A percentile compares a stretch with the other conserved stretches of the same genome.
These are phyloP conservation scores for Apodemia zela DNA, from an alignment of 2,888 invertebrate species.

Conservation along the genomic window DNA sequence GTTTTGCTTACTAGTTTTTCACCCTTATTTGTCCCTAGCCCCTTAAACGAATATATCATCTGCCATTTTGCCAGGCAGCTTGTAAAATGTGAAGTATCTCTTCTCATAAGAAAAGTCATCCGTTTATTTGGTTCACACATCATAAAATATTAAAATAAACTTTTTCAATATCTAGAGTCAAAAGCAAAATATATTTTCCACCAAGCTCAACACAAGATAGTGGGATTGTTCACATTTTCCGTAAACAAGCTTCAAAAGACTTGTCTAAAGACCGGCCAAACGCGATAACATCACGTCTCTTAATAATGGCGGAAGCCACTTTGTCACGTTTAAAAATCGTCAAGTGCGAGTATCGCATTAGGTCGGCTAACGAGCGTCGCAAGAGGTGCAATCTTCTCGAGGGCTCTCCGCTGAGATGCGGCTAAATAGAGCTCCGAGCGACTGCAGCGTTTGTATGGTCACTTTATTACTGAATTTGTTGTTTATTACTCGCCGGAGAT, in stretches of 20 bases:
- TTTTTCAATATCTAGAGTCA: too few species aligned
- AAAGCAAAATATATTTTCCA: too few species aligned
- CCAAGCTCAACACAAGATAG: too few species aligned
- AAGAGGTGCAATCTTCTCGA: slow-evolving; percentile 27
- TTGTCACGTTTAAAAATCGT: slow-evolving; percentile 28
- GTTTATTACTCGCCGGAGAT: not conserved
- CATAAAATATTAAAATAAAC: too few species aligned
- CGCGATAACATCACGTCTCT: slow-evolving; percentile 14
- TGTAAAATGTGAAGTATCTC: too few species aligned
- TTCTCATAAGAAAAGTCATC: too few species aligned
- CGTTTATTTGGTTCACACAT: too few species aligned
- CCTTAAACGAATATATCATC: too few species aligned
- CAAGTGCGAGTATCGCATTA: slow-evolving; percentile 29
- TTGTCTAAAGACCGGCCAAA: slow-evolving; percentile 8
- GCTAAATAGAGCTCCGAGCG: slow-evolving; percentile 24
- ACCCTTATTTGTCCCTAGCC: too few species aligned
- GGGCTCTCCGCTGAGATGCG: slow-evolving; percentile 26
- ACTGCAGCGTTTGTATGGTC: slow-evolving; percentile 19
- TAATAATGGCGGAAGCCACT: slow-evolving; percentile 24
- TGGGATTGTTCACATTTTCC: slow-evolving; percentile 7
- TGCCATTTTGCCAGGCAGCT: too few species aligned
- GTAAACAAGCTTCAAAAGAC: slow-evolving; percentile 12
- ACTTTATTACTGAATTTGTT: slow-evolving; percentile 2
- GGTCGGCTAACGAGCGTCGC: slow-evolving; percentile 31
- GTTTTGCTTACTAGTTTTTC: too few species aligned